These are phyloP conservation scores for Ennomos fuscantarius DNA, from an alignment of 2,888 invertebrate species.

Conservation along the genomic window DNA sequence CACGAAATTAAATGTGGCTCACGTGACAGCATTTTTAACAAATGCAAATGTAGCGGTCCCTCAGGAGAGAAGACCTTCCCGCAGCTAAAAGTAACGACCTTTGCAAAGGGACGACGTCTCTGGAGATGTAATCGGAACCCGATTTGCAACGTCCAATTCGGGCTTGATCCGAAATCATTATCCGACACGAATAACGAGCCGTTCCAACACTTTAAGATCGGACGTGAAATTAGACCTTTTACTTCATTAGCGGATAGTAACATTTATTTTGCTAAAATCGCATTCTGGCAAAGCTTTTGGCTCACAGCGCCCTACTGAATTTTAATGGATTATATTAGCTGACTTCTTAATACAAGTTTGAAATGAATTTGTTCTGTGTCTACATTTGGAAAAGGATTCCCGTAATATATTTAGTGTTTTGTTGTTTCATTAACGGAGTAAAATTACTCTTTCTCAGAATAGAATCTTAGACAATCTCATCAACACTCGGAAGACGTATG, in stretches of 20 bases:
- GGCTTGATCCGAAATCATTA: conserved; percentile 56
- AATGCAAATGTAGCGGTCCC: conserved; percentile 53
- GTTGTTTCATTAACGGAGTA: conserved; percentile 3
- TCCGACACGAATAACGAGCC: conserved; percentile 49
- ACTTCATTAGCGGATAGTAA: conserved; percentile 50
- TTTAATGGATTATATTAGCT: conserved; percentile 61
- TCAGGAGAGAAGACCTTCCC: conserved; percentile 48
- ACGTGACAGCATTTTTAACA: conserved; percentile 55
- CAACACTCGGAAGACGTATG: no score
- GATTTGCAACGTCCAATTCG: conserved; percentile 51
- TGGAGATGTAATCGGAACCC: conserved; percentile 50
- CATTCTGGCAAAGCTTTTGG: conserved; percentile 54
- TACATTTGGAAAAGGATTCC: conserved; percentile 61
- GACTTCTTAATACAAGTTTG: conserved; percentile 69
- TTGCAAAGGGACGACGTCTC: conserved; percentile 55
- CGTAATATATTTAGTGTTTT: conserved; percentile 32
- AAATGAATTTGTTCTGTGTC: conserved; percentile 48
- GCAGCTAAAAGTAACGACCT: conserved; percentile 56
- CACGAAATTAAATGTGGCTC: conserved; percentile 51
- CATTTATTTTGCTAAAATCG: conserved; percentile 57
- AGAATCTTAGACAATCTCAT: no score
- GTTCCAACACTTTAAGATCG: conserved; percentile 35
- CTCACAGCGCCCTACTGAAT: conserved; percentile 59
- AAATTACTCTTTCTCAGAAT: background rate
- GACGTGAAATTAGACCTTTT: conserved; percentile 46